Conservation (phyloP, 1,140 invertebrate genomes). For the Dryas iulia region DNA sequence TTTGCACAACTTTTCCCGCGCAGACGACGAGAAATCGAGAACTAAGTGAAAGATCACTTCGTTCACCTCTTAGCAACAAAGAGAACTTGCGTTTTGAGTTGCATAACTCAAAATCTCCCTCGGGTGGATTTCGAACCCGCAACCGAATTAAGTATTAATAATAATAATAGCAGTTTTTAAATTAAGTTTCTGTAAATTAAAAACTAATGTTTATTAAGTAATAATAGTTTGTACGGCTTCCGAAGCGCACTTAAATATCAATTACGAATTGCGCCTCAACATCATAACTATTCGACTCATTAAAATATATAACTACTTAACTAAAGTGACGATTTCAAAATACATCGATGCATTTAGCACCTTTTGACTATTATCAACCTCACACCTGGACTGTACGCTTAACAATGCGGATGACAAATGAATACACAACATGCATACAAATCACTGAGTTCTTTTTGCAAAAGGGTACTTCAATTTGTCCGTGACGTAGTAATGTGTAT, state of each 20-base stretch:
- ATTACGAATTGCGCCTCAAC: not conserved
- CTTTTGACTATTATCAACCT: conserved; percentile 22
- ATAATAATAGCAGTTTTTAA: too few relatives aligned
- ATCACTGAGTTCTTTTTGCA: conserved; percentile 30
- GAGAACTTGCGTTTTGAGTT: not conserved
- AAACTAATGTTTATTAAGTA: too few relatives aligned
- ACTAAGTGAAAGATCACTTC: not conserved
- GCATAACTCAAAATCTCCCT: not conserved
- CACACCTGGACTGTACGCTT: conserved; percentile 54
- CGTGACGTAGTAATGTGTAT: not conserved
- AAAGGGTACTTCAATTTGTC: not conserved
- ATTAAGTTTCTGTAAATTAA: too few relatives aligned
- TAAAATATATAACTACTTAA: not conserved
- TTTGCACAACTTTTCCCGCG: too few relatives aligned
- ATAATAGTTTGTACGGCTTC: not conserved
- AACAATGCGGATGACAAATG: conserved; percentile 47
- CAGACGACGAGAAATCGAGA: too few relatives aligned
- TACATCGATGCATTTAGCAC: not conserved
- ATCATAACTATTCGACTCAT: too few relatives aligned
- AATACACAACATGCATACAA: conserved; percentile 48
- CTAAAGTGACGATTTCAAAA: not conserved
- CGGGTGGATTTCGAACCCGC: not conserved
- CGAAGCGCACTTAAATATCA: not conserved
- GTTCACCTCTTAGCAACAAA: not conserved
- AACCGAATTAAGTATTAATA: not conserved